Evolutionary conservation across 2,888 invertebrate species (phyloP).

Genomic region (Gerosis bhagava): DNA sequence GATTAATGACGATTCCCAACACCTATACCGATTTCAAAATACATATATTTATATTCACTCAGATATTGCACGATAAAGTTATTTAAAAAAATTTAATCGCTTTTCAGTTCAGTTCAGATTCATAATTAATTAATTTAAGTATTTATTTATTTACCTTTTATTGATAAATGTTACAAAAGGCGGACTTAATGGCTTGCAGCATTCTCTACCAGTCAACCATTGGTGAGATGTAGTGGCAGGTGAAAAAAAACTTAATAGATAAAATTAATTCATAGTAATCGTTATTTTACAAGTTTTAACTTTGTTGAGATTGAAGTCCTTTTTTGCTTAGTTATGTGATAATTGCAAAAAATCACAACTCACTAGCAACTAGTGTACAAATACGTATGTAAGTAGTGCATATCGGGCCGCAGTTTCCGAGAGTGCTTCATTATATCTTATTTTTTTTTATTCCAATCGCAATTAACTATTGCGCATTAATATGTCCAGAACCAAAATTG

Average conservation of each 20-base stretch:
- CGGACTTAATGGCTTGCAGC: too few relatives aligned
- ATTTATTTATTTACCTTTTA: too few relatives aligned
- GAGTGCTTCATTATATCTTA: conserved; percentile 20
- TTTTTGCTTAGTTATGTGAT: conserved; percentile 17
- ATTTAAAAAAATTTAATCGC: too few relatives aligned
- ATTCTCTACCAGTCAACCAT: too few relatives aligned
- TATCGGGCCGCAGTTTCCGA: conserved; percentile 24
- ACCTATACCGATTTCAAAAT: too few relatives aligned
- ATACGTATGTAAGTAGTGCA: conserved; percentile 1
- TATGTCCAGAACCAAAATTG: conserved; percentile 19
- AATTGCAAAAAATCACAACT: conserved; percentile 20
- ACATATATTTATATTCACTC: too few relatives aligned
- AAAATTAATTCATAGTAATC: neutral
- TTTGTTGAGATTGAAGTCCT: neutral
- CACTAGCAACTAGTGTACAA: neutral
- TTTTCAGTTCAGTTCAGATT: too few relatives aligned
- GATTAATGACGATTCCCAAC: too few relatives aligned
- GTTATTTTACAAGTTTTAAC: neutral
- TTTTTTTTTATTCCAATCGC: conserved; percentile 22
- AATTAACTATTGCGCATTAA: conserved; percentile 21
- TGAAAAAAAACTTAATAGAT: too few relatives aligned
- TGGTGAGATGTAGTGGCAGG: too few relatives aligned
- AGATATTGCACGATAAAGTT: too few relatives aligned
- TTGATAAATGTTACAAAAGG: too few relatives aligned
- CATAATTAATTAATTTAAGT: neutral